phyloP scores from a whole-genome alignment of 2,888 invertebrate species.

The Deroplatys truncata region DNA sequence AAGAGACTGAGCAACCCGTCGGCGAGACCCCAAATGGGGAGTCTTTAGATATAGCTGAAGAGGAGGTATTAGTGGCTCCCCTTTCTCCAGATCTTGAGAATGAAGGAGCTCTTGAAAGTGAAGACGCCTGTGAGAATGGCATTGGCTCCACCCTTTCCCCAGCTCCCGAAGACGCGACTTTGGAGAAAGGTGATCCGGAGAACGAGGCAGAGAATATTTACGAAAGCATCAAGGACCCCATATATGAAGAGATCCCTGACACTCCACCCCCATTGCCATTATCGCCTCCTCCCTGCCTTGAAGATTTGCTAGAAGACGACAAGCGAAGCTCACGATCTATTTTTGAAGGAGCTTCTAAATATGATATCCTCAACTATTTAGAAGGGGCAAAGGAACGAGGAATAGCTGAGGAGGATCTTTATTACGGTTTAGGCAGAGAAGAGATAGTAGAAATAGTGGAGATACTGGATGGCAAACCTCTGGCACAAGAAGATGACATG shows the following conservation, averaged over 20 bases:
- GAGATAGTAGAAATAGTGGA: conserved; percentile 25
- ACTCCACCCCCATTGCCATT: conserved; percentile 71
- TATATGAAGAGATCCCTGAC: conserved; percentile 47
- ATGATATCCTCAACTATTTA: conserved; percentile 83
- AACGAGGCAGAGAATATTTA: conserved; percentile 50
- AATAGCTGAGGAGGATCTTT: conserved; percentile 65
- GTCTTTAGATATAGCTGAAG: background rate
- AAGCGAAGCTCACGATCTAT: conserved; percentile 26
- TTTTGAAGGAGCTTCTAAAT: conserved; percentile 79
- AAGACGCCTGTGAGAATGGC: background rate
- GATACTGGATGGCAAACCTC: conserved; percentile 20
- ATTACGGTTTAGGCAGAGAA: conserved; percentile 36
- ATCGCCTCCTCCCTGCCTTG: conserved; percentile 67
- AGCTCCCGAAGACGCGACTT: background rate
- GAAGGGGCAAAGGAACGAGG: conserved; percentile 81
- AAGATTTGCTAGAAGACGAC: conserved; percentile 42
- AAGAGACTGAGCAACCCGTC: background rate
- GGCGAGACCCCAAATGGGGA: background rate
- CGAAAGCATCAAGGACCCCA: conserved; percentile 46
- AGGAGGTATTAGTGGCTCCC: background rate
- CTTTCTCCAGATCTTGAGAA: background rate
- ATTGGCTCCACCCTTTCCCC: conserved; percentile 5
- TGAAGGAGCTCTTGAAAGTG: background rate
- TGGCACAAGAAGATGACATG: conserved; percentile 25
- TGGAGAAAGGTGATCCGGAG: conserved; percentile 45